Base-by-base conservation (phyloP, 2,797 vertebrate species). In the Amniataba percoides region DNA sequence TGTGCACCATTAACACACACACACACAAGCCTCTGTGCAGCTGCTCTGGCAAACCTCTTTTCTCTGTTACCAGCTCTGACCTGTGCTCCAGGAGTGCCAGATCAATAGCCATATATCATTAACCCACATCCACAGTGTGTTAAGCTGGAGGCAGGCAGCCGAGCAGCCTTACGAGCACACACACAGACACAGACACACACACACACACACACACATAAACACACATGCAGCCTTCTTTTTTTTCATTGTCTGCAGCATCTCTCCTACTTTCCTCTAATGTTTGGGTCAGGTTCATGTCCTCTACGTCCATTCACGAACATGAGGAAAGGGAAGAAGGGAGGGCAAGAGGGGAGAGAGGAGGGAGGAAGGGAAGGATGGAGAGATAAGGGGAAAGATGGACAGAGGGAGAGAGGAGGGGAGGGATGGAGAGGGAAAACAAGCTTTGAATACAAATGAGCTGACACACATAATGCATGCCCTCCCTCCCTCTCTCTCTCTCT, bases 371-470 rank as follows among this genome's bases (percentile, higher is more conserved):
- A 51, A 49, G 15, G 63, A 36, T 51, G 13, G 56, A 23, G 55
- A 83, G 63, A 83, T 70, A 73, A 49, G 77, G 56, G 63, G 69
- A 31, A 73, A 68, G 67, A 58, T 40, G 45, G 72, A 64, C 61
- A 72, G 58, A 36, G 34, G 34, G 34, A 36, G 34, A 36, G 34
- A 36, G 34, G 80, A 64, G 42, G 58, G 80, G 52, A 81, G 81
- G 77, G 70, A 75, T 63, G 63, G 55, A 79, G 80, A 82, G 78
- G 65, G 69, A 71, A 83, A 88, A 82, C 91, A 87, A 81, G 83
- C 88, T 88, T 81, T 88, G 94, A 94, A 95, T 95, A 92, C 92
- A 95, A 94, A 94, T 94, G 84, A 95, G 92, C 85, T 90, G 91
- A 92, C 92, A 94, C 92, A 92, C 88, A 91, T 87, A 86, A 80